Percentiles rank a stretch among this genome's conserved stretches.
These are phyloP conservation scores for Todiramphus saurophagus DNA, from an alignment of 2,113 vertebrate species.

Conservation along the genomic window DNA sequence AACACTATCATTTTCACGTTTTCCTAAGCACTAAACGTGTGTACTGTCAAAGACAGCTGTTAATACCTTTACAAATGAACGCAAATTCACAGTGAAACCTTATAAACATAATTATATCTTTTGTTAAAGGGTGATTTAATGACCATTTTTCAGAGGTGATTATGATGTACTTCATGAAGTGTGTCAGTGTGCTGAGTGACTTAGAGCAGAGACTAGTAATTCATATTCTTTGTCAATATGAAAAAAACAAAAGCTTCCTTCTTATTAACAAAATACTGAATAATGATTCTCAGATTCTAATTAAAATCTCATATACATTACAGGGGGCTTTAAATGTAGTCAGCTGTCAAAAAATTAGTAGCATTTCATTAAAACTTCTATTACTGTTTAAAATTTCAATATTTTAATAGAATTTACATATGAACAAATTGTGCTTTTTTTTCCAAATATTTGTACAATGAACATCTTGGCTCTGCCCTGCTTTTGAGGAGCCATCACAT, in stretches of 20 bases:
- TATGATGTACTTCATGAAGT: neutral
- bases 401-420: neutral
- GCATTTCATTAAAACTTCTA: neutral
- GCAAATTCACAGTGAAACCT: neutral
- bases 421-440: neutral
- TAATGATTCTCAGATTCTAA: neutral
- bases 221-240: neutral
- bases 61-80: neutral
- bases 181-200: neutral
- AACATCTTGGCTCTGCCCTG: neutral
- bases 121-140: neutral
- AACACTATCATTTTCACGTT: neutral
- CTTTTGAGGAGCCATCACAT: neutral
- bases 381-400: neutral
- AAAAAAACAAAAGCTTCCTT: neutral
- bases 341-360: neutral
- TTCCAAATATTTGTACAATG: neutral
- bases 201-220: neutral
- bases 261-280: neutral
- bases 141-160: neutral
- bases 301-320: neutral
- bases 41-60: neutral
- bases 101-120: neutral
- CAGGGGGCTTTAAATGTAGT: rapidly evolving
- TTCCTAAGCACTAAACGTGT: neutral